Conservation (phyloP, 2,113 vertebrate species). For the Daphoenositta chrysoptera region DNA sequence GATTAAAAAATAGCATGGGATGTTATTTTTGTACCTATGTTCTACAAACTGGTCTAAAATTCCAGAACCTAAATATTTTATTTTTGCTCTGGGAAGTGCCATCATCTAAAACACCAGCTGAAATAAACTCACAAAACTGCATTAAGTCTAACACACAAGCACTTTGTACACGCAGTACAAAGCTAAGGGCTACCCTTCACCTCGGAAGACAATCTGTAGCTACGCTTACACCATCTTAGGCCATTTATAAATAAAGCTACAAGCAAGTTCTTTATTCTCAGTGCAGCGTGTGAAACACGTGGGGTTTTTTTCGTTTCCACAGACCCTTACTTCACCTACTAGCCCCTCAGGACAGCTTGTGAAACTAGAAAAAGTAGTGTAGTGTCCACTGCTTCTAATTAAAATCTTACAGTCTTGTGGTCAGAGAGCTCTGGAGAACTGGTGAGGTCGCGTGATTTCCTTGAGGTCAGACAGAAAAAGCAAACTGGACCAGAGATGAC, state of each 20-base stretch:
- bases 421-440: not conserved
- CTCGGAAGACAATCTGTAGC: not conserved
- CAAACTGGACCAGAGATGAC: not conserved
- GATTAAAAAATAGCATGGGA: not conserved
- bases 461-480: slow-evolving; percentile 15
- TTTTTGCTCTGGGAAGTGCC: not conserved
- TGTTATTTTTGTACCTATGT: not conserved
- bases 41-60: not conserved
- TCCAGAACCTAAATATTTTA: not conserved
- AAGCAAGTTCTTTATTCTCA: not conserved
- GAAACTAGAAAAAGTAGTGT: not conserved
- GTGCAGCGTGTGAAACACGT: not conserved
- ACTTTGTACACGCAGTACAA: not conserved
- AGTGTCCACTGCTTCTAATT: slow-evolving; percentile 33
- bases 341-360: not conserved
- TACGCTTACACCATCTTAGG: not conserved
- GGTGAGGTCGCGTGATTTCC: not conserved
- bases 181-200: not conserved
- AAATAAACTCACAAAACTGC: not conserved
- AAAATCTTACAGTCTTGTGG: slow-evolving; percentile 2
- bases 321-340: not conserved
- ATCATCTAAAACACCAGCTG: not conserved
- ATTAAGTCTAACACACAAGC: not conserved
- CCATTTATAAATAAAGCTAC: not conserved
- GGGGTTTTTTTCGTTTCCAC: not conserved